phyloP scores from a whole-genome alignment of 2,888 invertebrate genomes.

The Sialis lutaria region DNA sequence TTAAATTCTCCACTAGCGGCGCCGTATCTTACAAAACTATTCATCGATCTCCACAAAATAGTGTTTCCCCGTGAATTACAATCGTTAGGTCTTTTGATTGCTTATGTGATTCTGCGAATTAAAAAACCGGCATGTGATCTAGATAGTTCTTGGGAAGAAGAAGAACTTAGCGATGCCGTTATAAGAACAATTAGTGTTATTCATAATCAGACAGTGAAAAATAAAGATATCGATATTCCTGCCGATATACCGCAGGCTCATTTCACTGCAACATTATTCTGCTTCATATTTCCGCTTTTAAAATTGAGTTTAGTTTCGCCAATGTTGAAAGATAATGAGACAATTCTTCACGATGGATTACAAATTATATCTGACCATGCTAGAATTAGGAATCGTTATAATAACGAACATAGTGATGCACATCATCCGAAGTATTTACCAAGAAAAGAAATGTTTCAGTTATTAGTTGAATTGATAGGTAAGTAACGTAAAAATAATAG shows the following conservation, averaged over 20 bases:
- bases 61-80: conserved; percentile 29
- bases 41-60: conserved; percentile 37
- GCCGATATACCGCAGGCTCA: conserved; percentile 18
- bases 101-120: conserved; percentile 54
- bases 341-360: conserved; percentile 38
- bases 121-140: conserved; percentile 67
- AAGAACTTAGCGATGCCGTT: conserved; percentile 42
- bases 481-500: conserved; percentile 20
- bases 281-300: conserved; percentile 66
- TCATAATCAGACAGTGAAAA: conserved; percentile 30
- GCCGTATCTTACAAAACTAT: conserved; percentile 41
- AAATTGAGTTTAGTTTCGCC: conserved; percentile 35
- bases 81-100: conserved; percentile 39
- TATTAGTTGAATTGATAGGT: conserved; percentile 63
- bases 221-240: conserved; percentile 14
- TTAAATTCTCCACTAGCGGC: conserved; percentile 66
- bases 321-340: conserved; percentile 30
- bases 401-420: conserved; percentile 29
- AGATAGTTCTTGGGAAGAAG: conserved; percentile 58
- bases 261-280: conserved; percentile 60
- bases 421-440: conserved; percentile 67
- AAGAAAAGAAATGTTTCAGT: conserved; percentile 59
- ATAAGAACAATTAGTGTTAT: conserved; percentile 42
- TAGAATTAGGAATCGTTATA: conserved; percentile 32
- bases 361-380: conserved; percentile 59